Percentiles rank a stretch among this genome's conserved stretches.
Conservation (phyloP, 2,797 vertebrate species). For the Selene dorsalis region DNA sequence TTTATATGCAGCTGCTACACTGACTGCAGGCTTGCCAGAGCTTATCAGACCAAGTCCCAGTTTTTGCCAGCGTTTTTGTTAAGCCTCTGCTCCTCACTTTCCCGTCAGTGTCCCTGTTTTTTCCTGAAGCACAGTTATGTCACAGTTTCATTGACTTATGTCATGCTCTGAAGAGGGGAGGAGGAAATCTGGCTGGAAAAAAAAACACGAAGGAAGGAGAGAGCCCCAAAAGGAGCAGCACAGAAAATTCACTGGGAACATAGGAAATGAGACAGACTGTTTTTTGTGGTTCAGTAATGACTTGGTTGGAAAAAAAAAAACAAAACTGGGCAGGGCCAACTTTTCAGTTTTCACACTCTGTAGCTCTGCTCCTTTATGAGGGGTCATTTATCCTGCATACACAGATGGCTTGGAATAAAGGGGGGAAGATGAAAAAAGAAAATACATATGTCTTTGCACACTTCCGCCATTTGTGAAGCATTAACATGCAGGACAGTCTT, state of each 20-base stretch:
- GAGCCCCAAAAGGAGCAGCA: not conserved
- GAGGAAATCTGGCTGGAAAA: not conserved
- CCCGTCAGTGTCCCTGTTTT: not conserved
- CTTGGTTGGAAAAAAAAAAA: slow-evolving; percentile 37
- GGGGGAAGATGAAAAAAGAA: not conserved
- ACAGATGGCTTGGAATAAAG: slow-evolving; percentile 15
- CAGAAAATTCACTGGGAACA: slow-evolving; percentile 14
- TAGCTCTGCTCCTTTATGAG: slow-evolving; percentile 43
- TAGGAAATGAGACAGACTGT: slow-evolving; percentile 32
- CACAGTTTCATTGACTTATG: slow-evolving; percentile 21
- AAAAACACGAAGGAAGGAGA: not conserved
- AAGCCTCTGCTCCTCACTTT: slow-evolving; percentile 8
- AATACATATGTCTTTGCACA: not conserved
- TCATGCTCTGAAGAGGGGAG: slow-evolving; percentile 16
- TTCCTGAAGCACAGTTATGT: slow-evolving; percentile 13
- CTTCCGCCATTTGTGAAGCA: not conserved
- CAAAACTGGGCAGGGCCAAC: slow-evolving; percentile 13
- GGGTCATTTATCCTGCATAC: slow-evolving; percentile 40
- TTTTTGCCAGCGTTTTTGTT: slow-evolving; percentile 32
- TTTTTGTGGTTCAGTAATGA: slow-evolving; percentile 54
- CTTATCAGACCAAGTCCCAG: slow-evolving; percentile 55
- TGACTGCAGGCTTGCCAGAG: slow-evolving; percentile 67
- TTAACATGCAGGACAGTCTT: too few relatives aligned
- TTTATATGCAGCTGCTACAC: slow-evolving; percentile 77
- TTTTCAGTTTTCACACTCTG: slow-evolving; percentile 45